Percentiles rank a stretch among this genome's conserved stretches.
phyloP scores from a whole-genome alignment of 2,888 invertebrate species.

The Lasioglossum pauxillum region DNA sequence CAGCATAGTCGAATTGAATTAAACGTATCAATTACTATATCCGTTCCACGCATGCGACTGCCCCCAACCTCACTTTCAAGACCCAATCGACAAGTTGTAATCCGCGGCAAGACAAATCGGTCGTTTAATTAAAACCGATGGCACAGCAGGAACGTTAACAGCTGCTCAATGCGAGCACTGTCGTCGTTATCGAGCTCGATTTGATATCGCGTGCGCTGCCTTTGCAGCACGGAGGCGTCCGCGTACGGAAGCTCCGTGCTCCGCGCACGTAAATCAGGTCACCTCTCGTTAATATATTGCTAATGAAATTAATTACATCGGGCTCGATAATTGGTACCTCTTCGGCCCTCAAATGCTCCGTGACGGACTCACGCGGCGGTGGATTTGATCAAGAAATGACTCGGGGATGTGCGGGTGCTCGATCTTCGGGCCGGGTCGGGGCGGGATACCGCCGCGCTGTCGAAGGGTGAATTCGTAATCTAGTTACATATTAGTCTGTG shows the following conservation, averaged over 20 bases:
- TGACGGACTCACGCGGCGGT: background rate
- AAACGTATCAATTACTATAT: conserved; percentile 2
- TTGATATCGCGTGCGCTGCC: conserved; percentile 56
- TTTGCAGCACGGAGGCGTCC: conserved; percentile 33
- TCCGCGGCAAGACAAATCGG: conserved; percentile 62
- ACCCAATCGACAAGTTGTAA: conserved; percentile 50
- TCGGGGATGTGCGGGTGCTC: too few relatives aligned
- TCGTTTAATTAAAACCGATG: conserved; percentile 64
- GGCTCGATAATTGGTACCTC: background rate
- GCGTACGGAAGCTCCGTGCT: background rate
- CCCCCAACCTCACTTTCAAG: background rate
- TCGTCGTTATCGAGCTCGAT: conserved; percentile 65
- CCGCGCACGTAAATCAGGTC: conserved; percentile 26
- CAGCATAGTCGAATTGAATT: background rate
- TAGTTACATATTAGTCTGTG: too few relatives aligned
- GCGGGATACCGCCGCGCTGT: too few relatives aligned
- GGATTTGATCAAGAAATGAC: background rate
- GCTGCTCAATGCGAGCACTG: conserved; percentile 55
- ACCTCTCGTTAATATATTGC: conserved; percentile 4
- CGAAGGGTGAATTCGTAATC: too few relatives aligned
- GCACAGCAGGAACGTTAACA: conserved; percentile 49
- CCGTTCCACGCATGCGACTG: background rate
- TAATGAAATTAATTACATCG: conserved; percentile 5
- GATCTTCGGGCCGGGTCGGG: too few relatives aligned
- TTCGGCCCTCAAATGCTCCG: background rate